These are phyloP conservation scores for Ips nitidus DNA, from an alignment of 1,140 invertebrate species.

Conservation along the genomic window DNA sequence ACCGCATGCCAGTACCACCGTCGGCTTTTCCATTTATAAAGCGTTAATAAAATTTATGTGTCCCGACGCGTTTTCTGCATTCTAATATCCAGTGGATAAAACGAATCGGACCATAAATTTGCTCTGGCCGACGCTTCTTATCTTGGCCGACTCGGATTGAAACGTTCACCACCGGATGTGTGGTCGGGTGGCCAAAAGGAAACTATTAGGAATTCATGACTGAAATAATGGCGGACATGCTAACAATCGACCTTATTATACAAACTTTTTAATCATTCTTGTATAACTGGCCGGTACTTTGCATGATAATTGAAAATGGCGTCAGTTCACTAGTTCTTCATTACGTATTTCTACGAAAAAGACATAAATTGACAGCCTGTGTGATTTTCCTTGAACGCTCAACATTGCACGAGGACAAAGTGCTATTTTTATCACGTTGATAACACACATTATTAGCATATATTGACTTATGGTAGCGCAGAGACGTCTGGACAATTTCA, in stretches of 20 bases:
- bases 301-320: neutral
- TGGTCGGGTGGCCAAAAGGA: constrained; percentile 29
- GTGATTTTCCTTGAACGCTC: too few species aligned
- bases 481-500: too few species aligned
- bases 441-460: too few species aligned
- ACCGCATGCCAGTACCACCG: neutral
- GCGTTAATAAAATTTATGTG: constrained; percentile 14
- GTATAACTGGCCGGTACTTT: neutral
- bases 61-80: constrained; percentile 7
- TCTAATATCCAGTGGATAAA: constrained; percentile 11
- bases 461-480: too few species aligned
- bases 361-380: too few species aligned
- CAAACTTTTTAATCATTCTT: constrained; percentile 1
- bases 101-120: constrained; percentile 27
- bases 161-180: constrained; percentile 29
- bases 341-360: too few species aligned
- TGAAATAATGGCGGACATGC: constrained; percentile 19
- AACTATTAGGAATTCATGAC: constrained; percentile 31
- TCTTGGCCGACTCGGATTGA: constrained; percentile 11
- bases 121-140: constrained; percentile 15
- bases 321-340: neutral
- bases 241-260: constrained; percentile 20
- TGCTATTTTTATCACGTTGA: too few species aligned
- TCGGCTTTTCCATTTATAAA: constrained; percentile 6
- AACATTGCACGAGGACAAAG: too few species aligned